A percentile compares a stretch with the other conserved stretches of the same genome.
These are phyloP conservation scores for Luscinia luscinia DNA, from an alignment of 2,797 vertebrate species.

Conservation along the genomic window DNA sequence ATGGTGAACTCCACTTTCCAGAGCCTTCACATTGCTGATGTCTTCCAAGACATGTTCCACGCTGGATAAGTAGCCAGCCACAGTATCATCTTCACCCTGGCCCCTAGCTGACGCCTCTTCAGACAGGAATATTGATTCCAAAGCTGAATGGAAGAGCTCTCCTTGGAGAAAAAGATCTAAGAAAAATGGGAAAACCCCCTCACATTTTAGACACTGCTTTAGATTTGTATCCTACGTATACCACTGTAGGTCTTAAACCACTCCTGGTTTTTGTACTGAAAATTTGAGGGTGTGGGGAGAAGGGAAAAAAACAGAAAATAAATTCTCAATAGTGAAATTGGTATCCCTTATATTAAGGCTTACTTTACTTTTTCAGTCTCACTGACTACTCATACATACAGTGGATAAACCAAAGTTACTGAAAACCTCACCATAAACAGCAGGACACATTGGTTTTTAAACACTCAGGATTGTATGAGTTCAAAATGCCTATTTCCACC, in stretches of 20 bases:
- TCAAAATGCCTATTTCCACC: background rate
- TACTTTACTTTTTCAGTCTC: background rate
- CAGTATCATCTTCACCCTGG: background rate
- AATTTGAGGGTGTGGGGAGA: background rate
- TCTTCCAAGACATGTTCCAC: slow-evolving; percentile 85
- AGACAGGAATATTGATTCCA: slow-evolving; percentile 83
- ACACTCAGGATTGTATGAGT: fast-evolving
- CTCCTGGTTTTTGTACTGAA: background rate
- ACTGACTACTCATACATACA: background rate
- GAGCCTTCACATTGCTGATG: slow-evolving; percentile 82
- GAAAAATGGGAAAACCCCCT: background rate
- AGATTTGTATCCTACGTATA: background rate
- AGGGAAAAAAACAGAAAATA: background rate
- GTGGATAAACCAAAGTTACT: background rate
- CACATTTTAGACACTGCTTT: background rate
- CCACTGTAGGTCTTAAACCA: background rate
- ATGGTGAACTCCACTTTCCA: slow-evolving; percentile 91
- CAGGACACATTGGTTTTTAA: background rate
- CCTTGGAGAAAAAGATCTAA: slow-evolving; percentile 89
- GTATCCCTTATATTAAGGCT: background rate
- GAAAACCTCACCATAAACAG: background rate
- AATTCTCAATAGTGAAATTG: background rate
- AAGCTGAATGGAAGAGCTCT: slow-evolving; percentile 84
- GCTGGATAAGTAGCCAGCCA: slow-evolving; percentile 86
- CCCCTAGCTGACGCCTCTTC: slow-evolving; percentile 23